A percentile compares a stretch with the other conserved stretches of the same genome.
Conservation (phyloP, 2,797 vertebrate genomes). For the Acanthurus tractus region DNA sequence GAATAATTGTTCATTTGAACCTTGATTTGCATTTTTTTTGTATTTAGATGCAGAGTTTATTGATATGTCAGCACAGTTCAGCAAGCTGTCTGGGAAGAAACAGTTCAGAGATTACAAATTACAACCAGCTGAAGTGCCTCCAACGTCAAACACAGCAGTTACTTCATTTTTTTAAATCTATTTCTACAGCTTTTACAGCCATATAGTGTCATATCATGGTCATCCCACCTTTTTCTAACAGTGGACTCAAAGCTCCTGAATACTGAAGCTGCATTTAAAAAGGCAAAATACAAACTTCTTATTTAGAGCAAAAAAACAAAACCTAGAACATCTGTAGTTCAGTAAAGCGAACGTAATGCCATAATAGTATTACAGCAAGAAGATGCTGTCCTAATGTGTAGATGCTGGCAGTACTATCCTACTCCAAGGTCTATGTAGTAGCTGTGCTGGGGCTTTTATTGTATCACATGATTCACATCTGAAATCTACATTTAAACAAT, state of each 20-base stretch:
- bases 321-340: background rate
- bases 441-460: background rate
- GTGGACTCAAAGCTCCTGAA: background rate
- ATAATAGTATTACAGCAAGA: background rate
- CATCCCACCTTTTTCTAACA: background rate
- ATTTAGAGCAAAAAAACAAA: background rate
- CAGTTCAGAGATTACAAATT: background rate
- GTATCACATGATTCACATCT: background rate
- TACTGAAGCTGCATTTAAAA: background rate
- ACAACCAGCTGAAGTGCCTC: background rate
- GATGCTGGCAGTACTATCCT: background rate
- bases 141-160: background rate
- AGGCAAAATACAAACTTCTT: background rate
- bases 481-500: background rate
- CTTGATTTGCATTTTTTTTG: background rate
- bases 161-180: background rate
- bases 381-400: background rate
- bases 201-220: background rate
- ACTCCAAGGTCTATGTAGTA: background rate
- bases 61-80: too few relatives aligned
- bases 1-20: background rate
- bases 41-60: background rate
- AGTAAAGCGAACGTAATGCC: background rate
- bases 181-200: background rate
- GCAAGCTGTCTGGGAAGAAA: background rate